Conservation (phyloP, 2,888 invertebrate genomes). For the Cristatella mucedo region DNA sequence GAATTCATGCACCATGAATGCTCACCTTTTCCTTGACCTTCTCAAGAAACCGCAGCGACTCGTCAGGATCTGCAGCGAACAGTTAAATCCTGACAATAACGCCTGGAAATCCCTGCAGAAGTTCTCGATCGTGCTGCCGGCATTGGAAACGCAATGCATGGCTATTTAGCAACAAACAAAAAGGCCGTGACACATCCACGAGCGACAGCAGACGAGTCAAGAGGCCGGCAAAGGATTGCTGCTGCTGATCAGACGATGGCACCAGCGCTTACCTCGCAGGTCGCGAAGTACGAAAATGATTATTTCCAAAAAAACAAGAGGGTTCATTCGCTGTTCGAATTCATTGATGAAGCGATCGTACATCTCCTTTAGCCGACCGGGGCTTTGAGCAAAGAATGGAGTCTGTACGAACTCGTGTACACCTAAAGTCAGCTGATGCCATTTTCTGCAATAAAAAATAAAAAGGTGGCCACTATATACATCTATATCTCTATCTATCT, state of each 20-base stretch:
- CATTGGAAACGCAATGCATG: no score
- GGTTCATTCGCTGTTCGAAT: slow-evolving; percentile 90
- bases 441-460: slow-evolving; percentile 47
- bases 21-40: slow-evolving; percentile 67
- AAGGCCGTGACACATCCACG: no score
- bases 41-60: slow-evolving; percentile 70
- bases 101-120: no score
- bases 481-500: no score
- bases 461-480: no score
- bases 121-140: no score
- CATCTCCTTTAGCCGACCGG: slow-evolving; percentile 43
- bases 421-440: slow-evolving; percentile 86
- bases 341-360: slow-evolving; percentile 79
- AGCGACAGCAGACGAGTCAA: no score
- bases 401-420: slow-evolving; percentile 61
- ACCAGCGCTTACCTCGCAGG: slow-evolving; percentile 22
- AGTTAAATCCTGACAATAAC: no score
- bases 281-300: slow-evolving; percentile 29
- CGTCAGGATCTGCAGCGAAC: slow-evolving; percentile 65
- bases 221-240: no score
- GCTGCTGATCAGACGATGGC: no score
- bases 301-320: slow-evolving; percentile 77
- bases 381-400: slow-evolving; percentile 57
- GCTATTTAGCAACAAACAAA: no score
- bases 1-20: no score